Base-by-base conservation (phyloP, 1,140 invertebrate species). In the Probaryconus sp. region DNA sequence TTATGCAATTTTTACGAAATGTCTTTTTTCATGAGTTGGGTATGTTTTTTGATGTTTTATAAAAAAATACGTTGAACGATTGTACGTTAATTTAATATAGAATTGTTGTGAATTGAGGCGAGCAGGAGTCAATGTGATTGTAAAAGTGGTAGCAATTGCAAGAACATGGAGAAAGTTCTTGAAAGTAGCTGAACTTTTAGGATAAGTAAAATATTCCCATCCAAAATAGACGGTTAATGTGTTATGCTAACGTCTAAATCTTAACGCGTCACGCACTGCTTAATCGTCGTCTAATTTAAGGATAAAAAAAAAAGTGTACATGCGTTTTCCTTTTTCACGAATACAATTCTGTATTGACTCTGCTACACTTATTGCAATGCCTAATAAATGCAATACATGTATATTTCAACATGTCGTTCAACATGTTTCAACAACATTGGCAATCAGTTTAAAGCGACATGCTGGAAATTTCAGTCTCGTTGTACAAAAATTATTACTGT, bases 91-190 rank as follows among this genome's bases (percentile, higher is more conserved):
- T 56, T 67, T 53, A 67, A 67, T 53, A 42, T 24, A 10, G 7
- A 1, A 47, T 45, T n/a, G n/a, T 31, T 35, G 42, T 30, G 18
- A 37, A 38, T 16, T 38, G 28, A 56, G 11, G 43, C 24, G 18
- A 63, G 14, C 11, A 33, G 42, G 64, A 68, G 51, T 68, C 64
- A 68, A 67, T 42, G 64, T 58, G 64, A 68, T 68, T 56, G 53
- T 58, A 50, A 50, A 50, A 68, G 40, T 68, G 35, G 13, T 68
- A 68, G 53, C 26, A 37, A 55, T 0, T 43, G 18, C n/a, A 14
- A n/a, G 14, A 4, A 24, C 21, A 24, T 10, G 5, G 10, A 1
- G 16, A 40, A 26, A 1, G 7, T 38, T 47, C 4, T 55, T 26
- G 5, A 55, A 30, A 55, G 33, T 56, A 67, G 51, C 31, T 56